A percentile compares a stretch with the other conserved stretches of the same genome.
phyloP scores from a whole-genome alignment of 2,797 vertebrate genomes.

The Allobates femoralis region DNA sequence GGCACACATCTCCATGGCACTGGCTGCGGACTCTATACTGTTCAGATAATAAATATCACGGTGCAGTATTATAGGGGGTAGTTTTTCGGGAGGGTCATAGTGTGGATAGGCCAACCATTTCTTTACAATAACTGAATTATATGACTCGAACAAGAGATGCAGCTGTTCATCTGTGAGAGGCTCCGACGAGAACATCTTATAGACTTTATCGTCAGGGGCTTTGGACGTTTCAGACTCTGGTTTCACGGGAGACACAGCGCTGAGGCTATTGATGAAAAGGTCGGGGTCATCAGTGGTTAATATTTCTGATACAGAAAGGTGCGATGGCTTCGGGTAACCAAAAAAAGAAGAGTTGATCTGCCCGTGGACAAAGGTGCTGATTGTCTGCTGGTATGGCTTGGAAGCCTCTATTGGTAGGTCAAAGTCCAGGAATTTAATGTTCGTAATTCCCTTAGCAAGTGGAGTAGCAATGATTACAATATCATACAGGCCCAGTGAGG shows the following conservation, averaged over 20 bases:
- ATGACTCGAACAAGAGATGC: conserved; percentile 81
- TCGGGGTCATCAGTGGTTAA: conserved; percentile 81
- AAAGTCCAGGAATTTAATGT: conserved; percentile 87
- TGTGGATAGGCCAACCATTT: conserved; percentile 86
- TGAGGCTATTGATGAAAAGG: conserved; percentile 79
- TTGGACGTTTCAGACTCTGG: conserved; percentile 3
- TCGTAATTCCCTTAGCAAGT: conserved; percentile 79
- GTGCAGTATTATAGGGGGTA: conserved; percentile 85
- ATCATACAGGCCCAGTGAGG: conserved; percentile 82
- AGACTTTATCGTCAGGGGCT: conserved; percentile 67
- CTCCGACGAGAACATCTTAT: conserved; percentile 86
- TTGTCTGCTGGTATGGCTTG: conserved; percentile 78
- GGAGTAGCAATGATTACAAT: conserved; percentile 88
- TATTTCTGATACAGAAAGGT: conserved; percentile 75
- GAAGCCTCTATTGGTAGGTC: conserved; percentile 80
- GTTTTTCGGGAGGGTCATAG: conserved; percentile 78
- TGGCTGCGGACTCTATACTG: conserved; percentile 86
- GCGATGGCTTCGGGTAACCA: conserved; percentile 68
- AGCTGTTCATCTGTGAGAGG: conserved; percentile 81
- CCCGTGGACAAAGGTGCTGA: conserved; percentile 88
- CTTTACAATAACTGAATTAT: conserved; percentile 77
- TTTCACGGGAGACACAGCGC: conserved; percentile 73
- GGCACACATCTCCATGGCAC: conserved; percentile 92
- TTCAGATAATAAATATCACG: conserved; percentile 87
- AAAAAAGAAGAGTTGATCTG: conserved; percentile 86